Evolutionary conservation across 2,797 vertebrate genomes (phyloP).

Genomic region (Phrynocephalus vlangalii): DNA sequence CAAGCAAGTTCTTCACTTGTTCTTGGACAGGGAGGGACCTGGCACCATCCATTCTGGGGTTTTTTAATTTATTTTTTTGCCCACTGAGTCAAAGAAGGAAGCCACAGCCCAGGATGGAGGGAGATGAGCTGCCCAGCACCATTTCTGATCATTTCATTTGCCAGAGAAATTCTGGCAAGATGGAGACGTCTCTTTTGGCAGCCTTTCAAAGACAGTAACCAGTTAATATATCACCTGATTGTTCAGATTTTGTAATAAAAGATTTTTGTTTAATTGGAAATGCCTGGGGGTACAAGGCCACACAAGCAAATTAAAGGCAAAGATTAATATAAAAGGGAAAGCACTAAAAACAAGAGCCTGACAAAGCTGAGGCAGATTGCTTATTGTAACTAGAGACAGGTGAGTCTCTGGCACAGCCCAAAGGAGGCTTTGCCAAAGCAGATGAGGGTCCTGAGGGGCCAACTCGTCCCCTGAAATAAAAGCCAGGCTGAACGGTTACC

Average conservation of each 20-base stretch:
- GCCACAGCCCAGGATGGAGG: neutral
- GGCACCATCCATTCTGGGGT: neutral
- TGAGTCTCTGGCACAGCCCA: neutral
- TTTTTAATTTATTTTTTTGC: neutral
- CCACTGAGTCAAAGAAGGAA: neutral
- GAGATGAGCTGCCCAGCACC: too few relatives aligned
- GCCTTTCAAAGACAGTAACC: too few relatives aligned
- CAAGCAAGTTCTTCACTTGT: neutral
- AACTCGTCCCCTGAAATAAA: neutral
- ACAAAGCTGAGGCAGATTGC: neutral
- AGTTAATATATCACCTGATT: too few relatives aligned
- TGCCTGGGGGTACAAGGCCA: neutral
- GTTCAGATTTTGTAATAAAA: neutral
- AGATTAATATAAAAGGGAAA: slow-evolving; percentile 19
- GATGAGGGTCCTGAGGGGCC: neutral
- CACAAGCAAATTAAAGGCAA: slow-evolving; percentile 38
- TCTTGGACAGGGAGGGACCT: neutral
- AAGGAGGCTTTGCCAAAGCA: neutral
- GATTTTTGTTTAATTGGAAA: slow-evolving; percentile 17
- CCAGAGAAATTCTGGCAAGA: too few relatives aligned
- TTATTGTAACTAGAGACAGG: neutral
- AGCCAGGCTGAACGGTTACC: too few relatives aligned
- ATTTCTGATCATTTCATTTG: too few relatives aligned
- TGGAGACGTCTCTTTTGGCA: too few relatives aligned
- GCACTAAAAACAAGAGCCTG: neutral